Base-by-base conservation (phyloP, 35 echinoderm and acorn worm species). In the Ophiothrix spiculata region DNA sequence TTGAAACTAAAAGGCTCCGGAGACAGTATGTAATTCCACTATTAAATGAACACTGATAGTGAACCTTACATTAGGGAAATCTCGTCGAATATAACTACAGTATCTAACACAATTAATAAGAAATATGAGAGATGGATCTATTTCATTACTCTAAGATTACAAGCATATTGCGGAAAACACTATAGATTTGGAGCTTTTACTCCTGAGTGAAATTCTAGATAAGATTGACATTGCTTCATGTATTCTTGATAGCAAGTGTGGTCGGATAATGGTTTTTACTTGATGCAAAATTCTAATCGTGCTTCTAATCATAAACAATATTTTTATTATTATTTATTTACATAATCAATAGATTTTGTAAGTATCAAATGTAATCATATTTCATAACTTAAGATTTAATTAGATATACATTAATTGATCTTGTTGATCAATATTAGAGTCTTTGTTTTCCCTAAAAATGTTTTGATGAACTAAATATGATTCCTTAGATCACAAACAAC, bases 1-100 rank as follows among this genome's bases (percentile, higher is more conserved):
- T 49, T 69, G 60, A 69, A 69, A 69, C 42, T 69, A 69, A 69
- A 69, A n/a, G 60, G 1, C 8, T 69, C 60, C 6, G 8, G 60
- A 69, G 60, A 69, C 6, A 69, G 16, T 15, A 28, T 10, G 60
- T 69, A 49, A 49, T 69, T 69, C 60, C 60, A 69, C 60, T 69
- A 69, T 69, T 69, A 69, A 69, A 69, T 69, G 60, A 69, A 69
- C 60, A 69, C 60, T 28, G 60, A 69, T 69, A 69, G 60, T 6
- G 19, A 28, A n/a, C 29, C 17, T 28, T 25, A 25, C 60, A 28
- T 69, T 69, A 69, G 60, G 60, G 60, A 69, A 69, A 69, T 69
- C 60, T 69, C 3, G 17, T 2, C 17, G 60, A 69, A 69, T 25
- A 69, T 25, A 69, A 69, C 60, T 28, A 10, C 60, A 25, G 10